Percentiles rank a stretch among this genome's conserved stretches.
Evolutionary conservation across 2,888 invertebrate species (phyloP).

Genomic region (Catocala fraxini): DNA sequence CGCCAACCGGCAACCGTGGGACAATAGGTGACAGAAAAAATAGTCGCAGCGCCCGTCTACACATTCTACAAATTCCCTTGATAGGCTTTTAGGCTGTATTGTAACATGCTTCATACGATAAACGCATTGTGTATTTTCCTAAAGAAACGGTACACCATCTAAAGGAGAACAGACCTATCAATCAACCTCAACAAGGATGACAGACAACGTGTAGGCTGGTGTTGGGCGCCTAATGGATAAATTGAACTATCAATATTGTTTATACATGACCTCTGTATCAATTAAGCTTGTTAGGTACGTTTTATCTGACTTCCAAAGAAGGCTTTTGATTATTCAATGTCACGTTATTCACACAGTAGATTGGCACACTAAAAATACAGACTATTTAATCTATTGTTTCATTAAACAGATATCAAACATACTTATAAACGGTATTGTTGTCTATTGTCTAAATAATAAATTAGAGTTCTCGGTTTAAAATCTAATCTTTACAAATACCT

Average conservation of each 20-base stretch:
- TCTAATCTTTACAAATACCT: background rate
- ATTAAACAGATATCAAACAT: too few relatives aligned
- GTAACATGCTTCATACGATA: constrained; percentile 11
- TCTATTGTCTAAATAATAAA: too few relatives aligned
- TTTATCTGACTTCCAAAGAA: constrained; percentile 38
- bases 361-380: background rate
- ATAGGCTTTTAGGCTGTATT: constrained; percentile 38
- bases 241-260: constrained; percentile 51
- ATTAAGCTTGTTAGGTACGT: constrained; percentile 49
- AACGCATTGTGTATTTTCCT: constrained; percentile 28
- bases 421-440: too few relatives aligned
- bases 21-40: constrained; percentile 62
- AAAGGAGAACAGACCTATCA: constrained; percentile 33
- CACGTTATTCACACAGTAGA: constrained; percentile 17
- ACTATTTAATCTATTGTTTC: background rate
- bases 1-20: constrained; percentile 43
- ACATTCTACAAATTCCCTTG: constrained; percentile 50
- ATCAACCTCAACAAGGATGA: constrained; percentile 43
- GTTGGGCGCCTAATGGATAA: constrained; percentile 45
- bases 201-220: constrained; percentile 43
- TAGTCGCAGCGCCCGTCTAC: constrained; percentile 41
- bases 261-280: constrained; percentile 47
- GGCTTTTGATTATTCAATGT: constrained; percentile 46
- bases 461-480: too few relatives aligned
- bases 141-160: constrained; percentile 21